These are phyloP conservation scores for Phaethon lepturus DNA, from an alignment of 2,113 vertebrate genomes.

Conservation along the genomic window DNA sequence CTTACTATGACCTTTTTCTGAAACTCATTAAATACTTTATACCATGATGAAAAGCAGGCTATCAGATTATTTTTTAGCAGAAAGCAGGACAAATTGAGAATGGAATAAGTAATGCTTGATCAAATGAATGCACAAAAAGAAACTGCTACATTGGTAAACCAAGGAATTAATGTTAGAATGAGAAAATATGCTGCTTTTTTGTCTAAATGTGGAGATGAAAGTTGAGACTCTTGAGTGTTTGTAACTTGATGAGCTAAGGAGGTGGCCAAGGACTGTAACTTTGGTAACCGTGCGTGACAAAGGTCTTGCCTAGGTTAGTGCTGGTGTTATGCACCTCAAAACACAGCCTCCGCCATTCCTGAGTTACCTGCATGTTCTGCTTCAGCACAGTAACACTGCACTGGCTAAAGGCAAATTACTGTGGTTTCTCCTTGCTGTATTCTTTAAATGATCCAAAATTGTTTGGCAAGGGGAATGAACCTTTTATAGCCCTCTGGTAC, in stretches of 20 bases:
- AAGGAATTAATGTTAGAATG: background rate
- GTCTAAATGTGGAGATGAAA: background rate
- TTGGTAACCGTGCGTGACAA: accelerated
- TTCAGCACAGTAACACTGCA: background rate
- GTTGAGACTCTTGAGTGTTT: background rate
- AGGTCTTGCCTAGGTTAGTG: background rate
- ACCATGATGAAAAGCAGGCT: background rate
- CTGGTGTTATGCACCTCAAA: background rate
- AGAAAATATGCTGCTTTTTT: background rate
- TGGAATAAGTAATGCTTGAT: background rate
- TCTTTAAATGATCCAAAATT: background rate
- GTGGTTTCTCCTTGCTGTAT: background rate
- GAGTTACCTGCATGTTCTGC: background rate
- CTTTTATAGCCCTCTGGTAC: background rate
- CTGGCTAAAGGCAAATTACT: background rate
- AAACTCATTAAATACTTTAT: background rate
- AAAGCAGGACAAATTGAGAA: background rate
- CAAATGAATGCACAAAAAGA: background rate
- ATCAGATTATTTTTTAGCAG: background rate
- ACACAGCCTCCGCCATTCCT: background rate
- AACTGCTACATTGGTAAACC: background rate
- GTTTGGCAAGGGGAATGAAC: background rate
- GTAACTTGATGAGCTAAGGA: background rate
- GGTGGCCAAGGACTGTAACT: background rate
- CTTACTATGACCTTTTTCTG: background rate